A percentile compares a stretch with the other conserved stretches of the same genome.
Conservation (phyloP, 1,140 invertebrate species). For the Rhagoletis pomonella region DNA sequence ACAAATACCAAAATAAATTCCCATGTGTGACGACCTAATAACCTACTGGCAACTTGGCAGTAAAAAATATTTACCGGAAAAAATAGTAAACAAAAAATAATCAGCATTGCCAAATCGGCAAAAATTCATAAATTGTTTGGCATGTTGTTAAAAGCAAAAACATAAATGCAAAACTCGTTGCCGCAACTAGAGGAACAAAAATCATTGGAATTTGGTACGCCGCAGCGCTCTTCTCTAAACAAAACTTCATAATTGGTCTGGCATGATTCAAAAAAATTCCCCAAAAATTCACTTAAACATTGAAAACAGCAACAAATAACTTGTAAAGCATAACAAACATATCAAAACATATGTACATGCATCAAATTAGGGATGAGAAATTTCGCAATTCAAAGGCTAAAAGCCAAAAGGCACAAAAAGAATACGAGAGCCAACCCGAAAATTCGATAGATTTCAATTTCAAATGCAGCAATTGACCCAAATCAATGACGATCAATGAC, state of each 20-base stretch:
- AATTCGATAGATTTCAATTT: conserved; percentile 1
- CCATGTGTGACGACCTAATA: conserved; percentile 20
- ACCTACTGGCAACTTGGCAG: conserved; percentile 40
- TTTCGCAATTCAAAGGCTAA: background rate
- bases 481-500: conserved; percentile 28
- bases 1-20: background rate
- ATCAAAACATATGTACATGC: background rate
- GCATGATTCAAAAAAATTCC: background rate
- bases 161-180: background rate
- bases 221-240: background rate
- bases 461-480: conserved; percentile 35
- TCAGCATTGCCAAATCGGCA: conserved; percentile 13
- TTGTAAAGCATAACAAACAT: too few relatives aligned
- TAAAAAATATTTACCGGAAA: background rate
- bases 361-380: background rate
- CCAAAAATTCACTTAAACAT: too few relatives aligned
- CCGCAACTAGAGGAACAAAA: background rate
- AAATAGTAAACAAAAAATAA: background rate
- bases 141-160: background rate
- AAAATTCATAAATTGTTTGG: background rate
- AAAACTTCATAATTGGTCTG: background rate
- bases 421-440: background rate
- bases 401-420: background rate
- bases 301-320: too few relatives aligned
- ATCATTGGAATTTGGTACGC: background rate